Percentiles rank a stretch among this genome's conserved stretches.
phyloP scores from a whole-genome alignment of 2,113 vertebrate species.

The Balaeniceps rex region DNA sequence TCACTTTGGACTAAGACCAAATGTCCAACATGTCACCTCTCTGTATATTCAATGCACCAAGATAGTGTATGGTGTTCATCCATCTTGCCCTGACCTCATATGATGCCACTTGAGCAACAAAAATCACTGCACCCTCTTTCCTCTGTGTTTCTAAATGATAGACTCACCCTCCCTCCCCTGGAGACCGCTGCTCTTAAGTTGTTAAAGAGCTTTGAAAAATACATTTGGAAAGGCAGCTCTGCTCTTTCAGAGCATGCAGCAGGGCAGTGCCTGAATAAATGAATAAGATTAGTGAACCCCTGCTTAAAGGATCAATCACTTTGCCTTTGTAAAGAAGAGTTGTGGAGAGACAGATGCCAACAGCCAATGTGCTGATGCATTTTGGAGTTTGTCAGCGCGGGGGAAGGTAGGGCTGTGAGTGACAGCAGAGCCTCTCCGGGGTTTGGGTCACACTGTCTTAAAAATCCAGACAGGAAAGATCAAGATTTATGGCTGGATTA shows the following conservation, averaged over 20 bases:
- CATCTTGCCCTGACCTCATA: slow-evolving; percentile 14
- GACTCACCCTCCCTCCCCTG: neutral
- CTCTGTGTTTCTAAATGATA: neutral
- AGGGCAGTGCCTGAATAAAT: slow-evolving; percentile 43
- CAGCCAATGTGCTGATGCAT: neutral
- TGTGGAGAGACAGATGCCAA: neutral
- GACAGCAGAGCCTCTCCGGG: neutral
- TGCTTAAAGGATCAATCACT: slow-evolving; percentile 36
- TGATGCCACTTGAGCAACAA: neutral
- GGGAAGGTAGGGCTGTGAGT: neutral
- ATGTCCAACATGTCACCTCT: neutral
- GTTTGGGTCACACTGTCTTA: neutral
- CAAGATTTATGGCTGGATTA: neutral
- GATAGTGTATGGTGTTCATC: neutral
- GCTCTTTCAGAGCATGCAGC: neutral
- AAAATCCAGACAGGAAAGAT: slow-evolving; percentile 31
- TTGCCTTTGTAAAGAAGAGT: neutral
- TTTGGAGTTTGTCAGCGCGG: neutral
- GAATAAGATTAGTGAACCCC: slow-evolving; percentile 4
- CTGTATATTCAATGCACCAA: slow-evolving; percentile 2
- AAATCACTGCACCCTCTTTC: neutral
- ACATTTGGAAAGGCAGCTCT: neutral
- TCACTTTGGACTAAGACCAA: neutral
- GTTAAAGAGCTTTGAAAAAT: slow-evolving; percentile 36
- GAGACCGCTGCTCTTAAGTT: neutral